phyloP scores from a whole-genome alignment of 2,113 vertebrate genomes.

The Hoplias malabaricus region DNA sequence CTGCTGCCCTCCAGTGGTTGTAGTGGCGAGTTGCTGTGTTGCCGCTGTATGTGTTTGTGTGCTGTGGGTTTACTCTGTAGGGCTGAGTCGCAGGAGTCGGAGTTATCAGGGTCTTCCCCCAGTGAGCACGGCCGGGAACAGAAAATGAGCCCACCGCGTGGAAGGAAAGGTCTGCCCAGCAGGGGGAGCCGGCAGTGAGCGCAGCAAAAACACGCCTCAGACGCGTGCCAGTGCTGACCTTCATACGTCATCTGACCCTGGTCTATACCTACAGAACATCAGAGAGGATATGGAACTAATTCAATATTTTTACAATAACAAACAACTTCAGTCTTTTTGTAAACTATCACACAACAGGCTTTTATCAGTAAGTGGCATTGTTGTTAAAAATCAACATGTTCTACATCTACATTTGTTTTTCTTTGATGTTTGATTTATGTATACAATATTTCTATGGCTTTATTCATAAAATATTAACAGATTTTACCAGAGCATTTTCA shows the following conservation, averaged over 20 bases:
- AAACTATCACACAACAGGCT: too few species aligned
- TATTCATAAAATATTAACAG: too few species aligned
- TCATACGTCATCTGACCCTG: constrained; percentile 91
- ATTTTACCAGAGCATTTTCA: too few species aligned
- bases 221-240: constrained; percentile 90
- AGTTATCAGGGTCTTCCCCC: constrained; percentile 76
- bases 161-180: constrained; percentile 84
- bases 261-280: constrained; percentile 77
- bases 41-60: constrained; percentile 48
- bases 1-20: constrained; percentile 61
- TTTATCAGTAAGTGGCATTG: too few species aligned
- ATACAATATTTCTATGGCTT: too few species aligned
- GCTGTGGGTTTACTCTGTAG: constrained; percentile 65
- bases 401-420: too few species aligned
- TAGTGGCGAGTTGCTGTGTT: constrained; percentile 62
- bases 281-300: not conserved
- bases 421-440: too few species aligned
- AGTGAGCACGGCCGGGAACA: constrained; percentile 86
- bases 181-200: constrained; percentile 79
- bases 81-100: constrained; percentile 79
- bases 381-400: too few species aligned
- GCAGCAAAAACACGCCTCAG: constrained; percentile 85
- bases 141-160: constrained; percentile 84
- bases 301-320: not conserved
- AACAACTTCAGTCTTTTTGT: not conserved